phyloP scores from a whole-genome alignment of 2,797 vertebrate species.

The Oryzias sinensis region DNA sequence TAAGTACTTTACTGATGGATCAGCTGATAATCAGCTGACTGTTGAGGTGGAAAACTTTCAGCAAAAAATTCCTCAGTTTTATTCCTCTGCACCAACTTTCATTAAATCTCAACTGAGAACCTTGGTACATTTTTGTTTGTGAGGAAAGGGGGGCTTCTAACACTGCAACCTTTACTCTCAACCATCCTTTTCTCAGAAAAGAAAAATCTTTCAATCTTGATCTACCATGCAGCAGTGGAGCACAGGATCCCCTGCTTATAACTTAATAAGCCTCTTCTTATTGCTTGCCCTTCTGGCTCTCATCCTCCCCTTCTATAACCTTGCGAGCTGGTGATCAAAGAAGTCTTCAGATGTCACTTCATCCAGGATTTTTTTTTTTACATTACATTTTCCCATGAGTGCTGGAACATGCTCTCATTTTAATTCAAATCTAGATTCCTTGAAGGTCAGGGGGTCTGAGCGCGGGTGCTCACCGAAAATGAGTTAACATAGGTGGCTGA shows the following conservation, averaged over 20 bases:
- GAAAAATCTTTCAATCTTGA: conserved; percentile 3
- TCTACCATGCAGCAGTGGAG: conserved; percentile 18
- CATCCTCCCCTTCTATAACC: conserved; percentile 27
- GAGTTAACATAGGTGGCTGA: conserved; percentile 29
- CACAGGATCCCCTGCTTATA: conserved; percentile 39
- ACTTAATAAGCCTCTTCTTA: conserved; percentile 47
- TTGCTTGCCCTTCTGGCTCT: conserved; percentile 29
- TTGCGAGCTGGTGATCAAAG: conserved; percentile 72
- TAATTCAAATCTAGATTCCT: conserved; percentile 51
- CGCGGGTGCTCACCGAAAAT: conserved; percentile 49
- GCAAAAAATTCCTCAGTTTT: conserved; percentile 10
- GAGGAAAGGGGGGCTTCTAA: conserved; percentile 18
- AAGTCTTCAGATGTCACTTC: conserved; percentile 55
- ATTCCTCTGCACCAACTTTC: conserved; percentile 19
- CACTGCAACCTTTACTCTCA: conserved; percentile 9
- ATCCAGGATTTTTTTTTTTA: conserved; percentile 45
- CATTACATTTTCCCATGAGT: conserved; percentile 38
- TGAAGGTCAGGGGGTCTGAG: conserved; percentile 42
- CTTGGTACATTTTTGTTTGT: conserved; percentile 13
- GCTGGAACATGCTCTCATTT: conserved; percentile 41
- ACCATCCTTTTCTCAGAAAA: conserved; percentile 14
- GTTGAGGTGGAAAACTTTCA: conserved; percentile 64
- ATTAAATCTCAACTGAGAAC: conserved; percentile 17
- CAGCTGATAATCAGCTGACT: conserved; percentile 74
- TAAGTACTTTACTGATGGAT: conserved; percentile 43